Evolutionary conservation across 2,113 vertebrate genomes (phyloP).

Genomic region (Pedionomus torquatus): DNA sequence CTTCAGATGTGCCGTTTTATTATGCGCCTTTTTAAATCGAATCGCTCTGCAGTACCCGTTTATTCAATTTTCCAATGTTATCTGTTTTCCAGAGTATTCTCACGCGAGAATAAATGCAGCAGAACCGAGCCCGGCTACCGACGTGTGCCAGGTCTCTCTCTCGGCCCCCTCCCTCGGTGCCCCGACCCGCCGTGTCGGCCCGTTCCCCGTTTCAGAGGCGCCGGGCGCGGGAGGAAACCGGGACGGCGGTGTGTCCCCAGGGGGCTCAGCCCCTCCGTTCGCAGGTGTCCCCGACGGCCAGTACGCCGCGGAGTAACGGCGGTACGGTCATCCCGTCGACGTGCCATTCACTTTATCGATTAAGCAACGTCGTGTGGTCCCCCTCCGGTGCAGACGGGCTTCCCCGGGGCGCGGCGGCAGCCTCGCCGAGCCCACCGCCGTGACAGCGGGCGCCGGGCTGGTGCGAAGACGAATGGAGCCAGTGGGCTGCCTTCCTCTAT

Average conservation of each 20-base stretch:
- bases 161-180: not conserved
- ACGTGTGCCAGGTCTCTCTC: not conserved
- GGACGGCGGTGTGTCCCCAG: not conserved
- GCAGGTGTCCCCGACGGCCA: constrained; percentile 46
- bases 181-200: not conserved
- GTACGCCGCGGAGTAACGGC: not conserved
- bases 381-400: not conserved
- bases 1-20: not conserved
- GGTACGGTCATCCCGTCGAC: not conserved
- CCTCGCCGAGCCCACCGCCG: not conserved
- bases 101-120: not conserved
- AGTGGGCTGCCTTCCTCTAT: not conserved
- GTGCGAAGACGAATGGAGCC: not conserved
- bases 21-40: fast-evolving
- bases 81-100: not conserved
- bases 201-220: too few relatives aligned
- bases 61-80: not conserved
- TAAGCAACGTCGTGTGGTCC: not conserved
- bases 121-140: not conserved
- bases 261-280: constrained; percentile 9
- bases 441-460: not conserved
- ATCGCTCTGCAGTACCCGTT: not conserved
- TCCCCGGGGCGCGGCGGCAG: not conserved
- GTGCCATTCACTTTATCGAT: not conserved
- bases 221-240: too few relatives aligned